phyloP scores from a whole-genome alignment of 1,140 invertebrate genomes.

The Doryteuthis pealeii region DNA sequence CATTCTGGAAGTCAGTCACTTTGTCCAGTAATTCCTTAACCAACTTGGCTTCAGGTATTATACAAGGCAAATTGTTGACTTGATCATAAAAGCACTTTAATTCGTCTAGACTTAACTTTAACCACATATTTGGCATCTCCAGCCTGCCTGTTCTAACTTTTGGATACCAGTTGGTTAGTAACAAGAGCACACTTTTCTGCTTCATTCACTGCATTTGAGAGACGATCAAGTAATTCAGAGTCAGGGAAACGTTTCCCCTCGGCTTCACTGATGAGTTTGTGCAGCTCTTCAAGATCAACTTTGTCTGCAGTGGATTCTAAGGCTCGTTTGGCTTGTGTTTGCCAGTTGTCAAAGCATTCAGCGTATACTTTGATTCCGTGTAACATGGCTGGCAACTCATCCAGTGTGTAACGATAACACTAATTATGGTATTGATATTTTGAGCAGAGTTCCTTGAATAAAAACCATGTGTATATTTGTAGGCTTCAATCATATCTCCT shows the following conservation, averaged over 20 bases:
- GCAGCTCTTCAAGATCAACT: conserved; percentile 70
- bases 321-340: conserved; percentile 78
- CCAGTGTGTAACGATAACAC: conserved; percentile 85
- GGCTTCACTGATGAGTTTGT: conserved; percentile 74
- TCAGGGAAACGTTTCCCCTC: conserved; percentile 82
- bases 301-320: conserved; percentile 68
- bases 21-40: conserved; percentile 67
- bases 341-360: conserved; percentile 90
- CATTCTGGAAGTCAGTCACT: conserved; percentile 58
- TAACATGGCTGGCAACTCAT: conserved; percentile 88
- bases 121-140: conserved; percentile 75
- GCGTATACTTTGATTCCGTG: conserved; percentile 83
- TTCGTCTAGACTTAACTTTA: conserved; percentile 83
- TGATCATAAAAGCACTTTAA: conserved; percentile 83
- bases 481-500: too few relatives aligned
- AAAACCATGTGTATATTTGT: too few relatives aligned
- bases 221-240: conserved; percentile 76
- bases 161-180: conserved; percentile 83
- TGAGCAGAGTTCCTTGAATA: too few relatives aligned
- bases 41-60: conserved; percentile 76
- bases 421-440: too few relatives aligned
- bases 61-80: conserved; percentile 81
- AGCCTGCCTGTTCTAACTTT: conserved; percentile 79
- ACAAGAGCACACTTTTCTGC: conserved; percentile 89
- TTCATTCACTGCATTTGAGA: conserved; percentile 78